Base-by-base conservation (phyloP, 2,113 vertebrate genomes). In the Hystrix cristata region DNA sequence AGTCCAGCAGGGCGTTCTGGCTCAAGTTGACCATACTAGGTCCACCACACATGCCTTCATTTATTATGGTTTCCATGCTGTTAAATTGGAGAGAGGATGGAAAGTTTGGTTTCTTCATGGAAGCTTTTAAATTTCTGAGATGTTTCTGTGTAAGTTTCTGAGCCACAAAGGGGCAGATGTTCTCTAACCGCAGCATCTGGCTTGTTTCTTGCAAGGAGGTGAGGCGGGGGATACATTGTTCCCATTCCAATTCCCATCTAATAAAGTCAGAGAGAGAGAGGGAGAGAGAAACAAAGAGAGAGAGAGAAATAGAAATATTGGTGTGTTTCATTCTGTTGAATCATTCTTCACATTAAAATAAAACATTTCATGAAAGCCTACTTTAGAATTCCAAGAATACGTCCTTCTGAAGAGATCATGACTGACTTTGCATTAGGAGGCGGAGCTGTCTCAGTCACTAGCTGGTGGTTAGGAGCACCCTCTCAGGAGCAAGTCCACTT, bases 91-190 rank as follows among this genome's bases (percentile, higher is more conserved):
- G 65, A 80, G n/a, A 69, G 14, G 12, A 76, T 18, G 38, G 14
- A 31, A 79, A 43, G 19, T 69, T 87, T n/a, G 3, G 13, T 65
- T 80, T 95, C 67, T 91, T 74, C 51, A 46, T 19, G 60, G 53
- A 65, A 60, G 19, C 14, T 86, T 95, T 65, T 94, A 60, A 78
- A 57, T 57, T n/a, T 48, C 14, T 48, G 65, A 90, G 67, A n/a
- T 69, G 29, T 91, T 91, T 92, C 65, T 60, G 7, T 2, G 5
- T 84, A 84, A 74, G 79, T 92, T 62, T 92, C 84, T 90, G 83
- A 25, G 38, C 25, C 31, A n/a, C 15, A 59, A 27, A 94, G 43
- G 87, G 74, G n/a, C 64, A 74, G 60, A 51, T 7, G 43, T 60
- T 92, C 69, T 89, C 80, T 92, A 27, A 67, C 74, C 12, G 2